Evolutionary conservation across 2,888 invertebrate species (phyloP).

Genomic region (Latrodectus hesperus): DNA sequence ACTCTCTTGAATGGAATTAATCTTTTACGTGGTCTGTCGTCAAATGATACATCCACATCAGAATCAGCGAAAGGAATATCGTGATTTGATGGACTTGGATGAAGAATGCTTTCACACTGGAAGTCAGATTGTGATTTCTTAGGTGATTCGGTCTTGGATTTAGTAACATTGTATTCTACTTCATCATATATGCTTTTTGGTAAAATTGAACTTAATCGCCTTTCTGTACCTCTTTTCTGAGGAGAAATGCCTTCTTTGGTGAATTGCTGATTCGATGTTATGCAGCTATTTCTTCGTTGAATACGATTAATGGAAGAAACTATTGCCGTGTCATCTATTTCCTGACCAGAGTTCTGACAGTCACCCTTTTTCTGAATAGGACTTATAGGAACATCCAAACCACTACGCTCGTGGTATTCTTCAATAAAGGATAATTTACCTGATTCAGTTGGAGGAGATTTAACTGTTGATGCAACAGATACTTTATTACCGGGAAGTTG

Average conservation of each 20-base stretch:
- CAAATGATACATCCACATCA: constrained; percentile 44
- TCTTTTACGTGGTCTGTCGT: constrained; percentile 34
- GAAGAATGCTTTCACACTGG: constrained; percentile 11
- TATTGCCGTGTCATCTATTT: background rate
- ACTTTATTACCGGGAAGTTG: background rate
- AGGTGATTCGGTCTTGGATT: background rate
- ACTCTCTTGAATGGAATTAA: background rate
- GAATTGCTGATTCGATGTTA: background rate
- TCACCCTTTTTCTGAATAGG: constrained; percentile 21
- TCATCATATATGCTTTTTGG: background rate
- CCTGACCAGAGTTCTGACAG: background rate
- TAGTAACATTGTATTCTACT: background rate
- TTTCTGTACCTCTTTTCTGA: background rate
- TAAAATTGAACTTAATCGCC: background rate
- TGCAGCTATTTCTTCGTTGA: constrained; percentile 28
- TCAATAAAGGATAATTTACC: background rate
- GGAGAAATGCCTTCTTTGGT: background rate
- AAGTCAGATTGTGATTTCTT: background rate
- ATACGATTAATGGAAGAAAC: background rate
- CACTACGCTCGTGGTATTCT: constrained; percentile 6
- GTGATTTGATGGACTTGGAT: constrained; percentile 44
- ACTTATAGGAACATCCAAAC: constrained; percentile 30
- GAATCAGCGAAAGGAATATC: constrained; percentile 62
- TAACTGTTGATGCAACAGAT: background rate
- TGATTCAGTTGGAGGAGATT: constrained; percentile 14